Evolutionary conservation across 2,888 invertebrate species (phyloP).

Genomic region (Mesoligia furuncula): DNA sequence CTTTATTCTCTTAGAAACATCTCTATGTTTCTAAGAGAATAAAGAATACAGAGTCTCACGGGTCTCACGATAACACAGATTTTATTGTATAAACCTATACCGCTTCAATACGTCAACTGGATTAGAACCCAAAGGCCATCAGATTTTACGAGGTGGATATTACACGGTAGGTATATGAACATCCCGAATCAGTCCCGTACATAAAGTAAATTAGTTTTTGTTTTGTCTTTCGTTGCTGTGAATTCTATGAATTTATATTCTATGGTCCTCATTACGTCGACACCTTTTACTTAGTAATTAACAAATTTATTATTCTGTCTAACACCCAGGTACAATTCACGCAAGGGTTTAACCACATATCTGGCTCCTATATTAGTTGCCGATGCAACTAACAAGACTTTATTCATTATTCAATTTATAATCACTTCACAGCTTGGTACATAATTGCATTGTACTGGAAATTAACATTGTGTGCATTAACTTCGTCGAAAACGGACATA

Average conservation of each 20-base stretch:
- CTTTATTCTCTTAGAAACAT: too few species aligned
- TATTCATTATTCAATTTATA: constrained; percentile 55
- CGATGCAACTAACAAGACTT: constrained; percentile 43
- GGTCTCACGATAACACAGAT: too few species aligned
- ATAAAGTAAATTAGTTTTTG: neutral
- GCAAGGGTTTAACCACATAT: constrained; percentile 44
- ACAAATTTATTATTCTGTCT: constrained; percentile 51
- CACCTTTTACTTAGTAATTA: constrained; percentile 45
- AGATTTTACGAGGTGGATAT: neutral
- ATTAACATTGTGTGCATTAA: neutral
- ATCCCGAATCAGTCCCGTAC: neutral
- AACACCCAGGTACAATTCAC: constrained; percentile 34
- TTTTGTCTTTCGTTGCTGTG: neutral
- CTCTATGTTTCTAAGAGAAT: too few species aligned
- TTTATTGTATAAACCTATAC: neutral
- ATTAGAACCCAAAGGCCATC: too few species aligned
- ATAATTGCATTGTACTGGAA: constrained; percentile 18
- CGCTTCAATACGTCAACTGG: neutral
- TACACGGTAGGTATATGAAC: neutral
- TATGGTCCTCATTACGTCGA: neutral
- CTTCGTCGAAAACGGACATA: constrained; percentile 8
- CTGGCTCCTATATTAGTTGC: constrained; percentile 40
- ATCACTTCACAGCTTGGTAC: constrained; percentile 53
- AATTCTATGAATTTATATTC: constrained; percentile 15
- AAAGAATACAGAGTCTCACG: too few species aligned